Evolutionary conservation across 2,888 invertebrate genomes (phyloP), one percentile per base, ranked within the genome.

Genomic region (Portevinia maculata): DNA sequence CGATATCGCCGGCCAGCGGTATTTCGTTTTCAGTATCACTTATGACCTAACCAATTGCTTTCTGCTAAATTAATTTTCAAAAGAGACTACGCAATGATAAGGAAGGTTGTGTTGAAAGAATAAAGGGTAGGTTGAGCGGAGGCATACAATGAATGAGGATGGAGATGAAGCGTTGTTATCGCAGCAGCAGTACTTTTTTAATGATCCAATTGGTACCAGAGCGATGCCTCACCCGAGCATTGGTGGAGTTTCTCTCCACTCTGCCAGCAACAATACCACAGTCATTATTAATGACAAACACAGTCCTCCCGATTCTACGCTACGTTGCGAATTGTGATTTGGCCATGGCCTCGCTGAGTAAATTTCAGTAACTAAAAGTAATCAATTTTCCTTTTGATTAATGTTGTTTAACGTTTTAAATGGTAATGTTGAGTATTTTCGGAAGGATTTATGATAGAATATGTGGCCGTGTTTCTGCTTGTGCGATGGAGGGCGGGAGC

Each of bases 361-460:
- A 53, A 73, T 37, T 57, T 34, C 55, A 59, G 44, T 30, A 52
- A 52, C 59, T 46, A 48, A 70, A 57, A 71, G 53, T 53, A 83
- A 83, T 76, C 76, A 83, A 83, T 83, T 71, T 71, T 53, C 71
- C 48, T 60, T 79, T 65, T 76, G 81, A 83, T 83, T 76, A 83
- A 83, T 83, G 81, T 67, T 83, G 62, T 69, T 73, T 79, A 62
- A 52, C 64, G 64, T 64, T 65, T 74, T 50, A 57, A 44, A 62
- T 67, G 69, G 79, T 48, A 28, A 34, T 44, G 69, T 37, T 79
- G 67, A 74, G 62, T 50, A 64, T 69, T 79, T 44, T 41, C 50
- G 74, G 73, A 74, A 74, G 79, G 67, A 79, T 79, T 69, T 74
- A 79, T 74, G 60, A 48, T 67, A 39, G 46, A 53, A 44, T 53